Evolutionary conservation across 37 sponge, comb jelly and placozoan species (phyloP).

Genomic region (Spongilla lacustris): DNA sequence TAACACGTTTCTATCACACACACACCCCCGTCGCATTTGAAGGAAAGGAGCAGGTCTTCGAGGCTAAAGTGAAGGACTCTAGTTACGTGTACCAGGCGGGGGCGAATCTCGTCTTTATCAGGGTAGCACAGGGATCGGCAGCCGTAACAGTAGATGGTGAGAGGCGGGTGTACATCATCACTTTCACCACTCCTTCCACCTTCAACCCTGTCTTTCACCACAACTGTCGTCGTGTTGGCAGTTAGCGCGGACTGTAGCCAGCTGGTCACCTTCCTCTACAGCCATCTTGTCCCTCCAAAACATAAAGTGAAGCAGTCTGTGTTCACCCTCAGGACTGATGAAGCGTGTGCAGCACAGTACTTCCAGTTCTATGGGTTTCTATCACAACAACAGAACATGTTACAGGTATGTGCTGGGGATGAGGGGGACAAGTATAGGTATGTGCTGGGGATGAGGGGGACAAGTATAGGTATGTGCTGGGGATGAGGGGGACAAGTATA

Average conservation of each 20-base stretch:
- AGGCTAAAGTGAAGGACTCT: neutral
- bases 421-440: neutral
- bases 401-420: conserved; percentile 58
- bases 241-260: neutral
- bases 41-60: conserved; percentile 33
- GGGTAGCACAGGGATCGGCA: conserved; percentile 56
- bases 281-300: neutral
- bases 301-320: conserved; percentile 46
- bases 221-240: too few species aligned
- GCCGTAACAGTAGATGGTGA: conserved; percentile 35
- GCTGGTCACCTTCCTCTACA: conserved; percentile 19
- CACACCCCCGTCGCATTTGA: too few species aligned
- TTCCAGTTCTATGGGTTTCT: conserved; percentile 98
- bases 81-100: conserved; percentile 1
- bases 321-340: conserved; percentile 89
- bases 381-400: conserved; percentile 99
- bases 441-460: neutral
- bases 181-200: neutral
- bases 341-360: conserved; percentile 93
- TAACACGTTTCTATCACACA: too few species aligned
- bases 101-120: neutral
- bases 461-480: conserved; percentile 66
- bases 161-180: neutral
- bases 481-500: neutral
- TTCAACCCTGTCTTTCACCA: neutral